These are phyloP conservation scores for Ditylenchus weischeri DNA, from an alignment of 2,888 invertebrate species.

Conservation along the genomic window DNA sequence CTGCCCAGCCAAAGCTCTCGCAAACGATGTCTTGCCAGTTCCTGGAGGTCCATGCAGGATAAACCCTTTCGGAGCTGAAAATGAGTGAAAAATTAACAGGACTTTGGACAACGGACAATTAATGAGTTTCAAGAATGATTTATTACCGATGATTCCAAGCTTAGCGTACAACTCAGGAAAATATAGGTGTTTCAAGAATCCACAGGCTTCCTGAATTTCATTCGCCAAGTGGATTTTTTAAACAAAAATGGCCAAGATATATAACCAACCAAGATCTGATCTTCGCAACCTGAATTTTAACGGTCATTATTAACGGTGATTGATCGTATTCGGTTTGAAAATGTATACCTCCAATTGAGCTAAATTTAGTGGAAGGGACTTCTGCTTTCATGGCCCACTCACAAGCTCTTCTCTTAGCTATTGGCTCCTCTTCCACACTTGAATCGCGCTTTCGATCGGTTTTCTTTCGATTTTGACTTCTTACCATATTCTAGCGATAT, in stretches of 20 bases:
- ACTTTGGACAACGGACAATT: no score
- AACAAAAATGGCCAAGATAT: neutral
- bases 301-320: neutral
- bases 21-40: constrained; percentile 36
- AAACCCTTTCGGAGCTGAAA: no score
- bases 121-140: constrained; percentile 71
- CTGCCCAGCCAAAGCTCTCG: constrained; percentile 62
- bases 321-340: no score
- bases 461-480: no score
- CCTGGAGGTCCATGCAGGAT: constrained; percentile 88
- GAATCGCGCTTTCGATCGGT: no score
- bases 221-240: neutral
- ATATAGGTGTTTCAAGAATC: constrained; percentile 71
- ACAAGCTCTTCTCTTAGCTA: neutral
- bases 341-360: neutral
- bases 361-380: neutral
- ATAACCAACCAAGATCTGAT: constrained; percentile 42
- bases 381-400: constrained; percentile 2
- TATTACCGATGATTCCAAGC: constrained; percentile 79
- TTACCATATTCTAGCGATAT: no score
- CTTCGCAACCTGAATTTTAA: constrained; percentile 46
- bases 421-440: neutral
- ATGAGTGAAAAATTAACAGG: no score
- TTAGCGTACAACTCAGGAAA: constrained; percentile 83
- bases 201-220: constrained; percentile 43